Base-by-base conservation (phyloP, 1,140 invertebrate genomes). In the Drosophila malerkotliana region DNA sequence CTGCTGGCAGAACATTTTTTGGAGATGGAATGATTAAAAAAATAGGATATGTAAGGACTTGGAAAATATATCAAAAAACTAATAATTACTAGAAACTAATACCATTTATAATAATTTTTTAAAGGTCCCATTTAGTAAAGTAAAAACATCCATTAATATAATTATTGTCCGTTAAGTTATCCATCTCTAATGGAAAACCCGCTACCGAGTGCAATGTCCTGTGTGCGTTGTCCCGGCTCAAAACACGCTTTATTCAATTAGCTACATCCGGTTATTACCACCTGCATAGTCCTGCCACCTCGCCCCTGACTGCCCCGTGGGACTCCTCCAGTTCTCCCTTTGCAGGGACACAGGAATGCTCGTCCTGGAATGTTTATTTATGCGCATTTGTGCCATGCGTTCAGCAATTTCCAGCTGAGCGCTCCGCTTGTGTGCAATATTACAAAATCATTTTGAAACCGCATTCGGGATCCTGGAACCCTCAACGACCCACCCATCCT, bases 201-300 rank as follows among this genome's bases (percentile, higher is more conserved):
- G 49, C 28, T 21, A 54, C 18, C 21, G 54, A 48, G 52, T 60
- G 47, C 61, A 56, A 71, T 71, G 64, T 68, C 48, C 54, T 71
- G 74, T 74, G 61, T 54, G 60, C 69, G 67, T 52, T 76, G 59
- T 88, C 72, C 66, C 59, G 69, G 68, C 79, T 87, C 69, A 57
- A 47, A 77, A 77, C 56, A 76, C 83, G 84, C 76, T 88, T 85
- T 88, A 88, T 88, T 88, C 83, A 88, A 88, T 88, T 88, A 88
- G 83, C 75, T 74, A 79, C 79, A 88, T 88, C 84, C 79, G 83
- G 81, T 88, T 88, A 88, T 88, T 88, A 88, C 83, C 83, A 88
- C 83, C 83, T 88, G 83, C 75, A 77, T 72, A 58, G 48, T 53
- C 60, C 15, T 6, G 4, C 41, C 9, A 8, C 15, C 14, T 26